These are phyloP conservation scores for Cyprinodon brontotheroides DNA, from an alignment of 2,113 vertebrate genomes.

Conservation along the genomic window DNA sequence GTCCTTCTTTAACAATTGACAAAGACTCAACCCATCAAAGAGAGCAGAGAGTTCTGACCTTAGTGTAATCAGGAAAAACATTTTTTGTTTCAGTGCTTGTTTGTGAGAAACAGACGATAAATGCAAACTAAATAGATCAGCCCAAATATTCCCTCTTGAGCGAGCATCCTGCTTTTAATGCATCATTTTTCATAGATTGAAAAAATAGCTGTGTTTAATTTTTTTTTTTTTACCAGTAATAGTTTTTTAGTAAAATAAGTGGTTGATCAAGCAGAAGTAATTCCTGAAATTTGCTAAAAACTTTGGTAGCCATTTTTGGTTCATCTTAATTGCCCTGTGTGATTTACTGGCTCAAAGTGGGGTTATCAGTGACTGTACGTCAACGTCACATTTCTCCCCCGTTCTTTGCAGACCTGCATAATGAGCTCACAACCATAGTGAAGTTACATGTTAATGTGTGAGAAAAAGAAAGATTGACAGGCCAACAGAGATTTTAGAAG, in stretches of 20 bases:
- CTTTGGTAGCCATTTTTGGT: too few relatives aligned
- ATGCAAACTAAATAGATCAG: too few relatives aligned
- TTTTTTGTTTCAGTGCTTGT: too few relatives aligned
- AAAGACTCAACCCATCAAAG: not conserved
- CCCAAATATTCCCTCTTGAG: too few relatives aligned
- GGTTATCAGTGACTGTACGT: constrained; percentile 4
- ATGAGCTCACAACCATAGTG: constrained; percentile 12
- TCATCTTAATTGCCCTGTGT: not conserved
- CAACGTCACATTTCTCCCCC: not conserved
- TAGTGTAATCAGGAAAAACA: not conserved
- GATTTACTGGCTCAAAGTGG: constrained; percentile 4
- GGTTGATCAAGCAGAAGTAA: too few relatives aligned
- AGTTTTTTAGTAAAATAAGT: too few relatives aligned
- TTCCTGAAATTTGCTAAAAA: too few relatives aligned
- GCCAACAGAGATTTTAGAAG: constrained; percentile 23
- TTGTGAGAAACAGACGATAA: too few relatives aligned
- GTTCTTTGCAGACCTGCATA: not conserved
- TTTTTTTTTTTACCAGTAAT: too few relatives aligned
- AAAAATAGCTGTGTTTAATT: too few relatives aligned
- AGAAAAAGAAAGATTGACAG: not conserved
- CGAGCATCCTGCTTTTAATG: too few relatives aligned
- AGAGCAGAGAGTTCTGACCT: not conserved
- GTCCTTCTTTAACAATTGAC: not conserved
- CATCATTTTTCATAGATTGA: too few relatives aligned
- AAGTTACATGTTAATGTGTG: constrained; percentile 22